These are phyloP conservation scores for Istiophorus platypterus DNA, from an alignment of 2,113 vertebrate genomes.

Conservation along the genomic window DNA sequence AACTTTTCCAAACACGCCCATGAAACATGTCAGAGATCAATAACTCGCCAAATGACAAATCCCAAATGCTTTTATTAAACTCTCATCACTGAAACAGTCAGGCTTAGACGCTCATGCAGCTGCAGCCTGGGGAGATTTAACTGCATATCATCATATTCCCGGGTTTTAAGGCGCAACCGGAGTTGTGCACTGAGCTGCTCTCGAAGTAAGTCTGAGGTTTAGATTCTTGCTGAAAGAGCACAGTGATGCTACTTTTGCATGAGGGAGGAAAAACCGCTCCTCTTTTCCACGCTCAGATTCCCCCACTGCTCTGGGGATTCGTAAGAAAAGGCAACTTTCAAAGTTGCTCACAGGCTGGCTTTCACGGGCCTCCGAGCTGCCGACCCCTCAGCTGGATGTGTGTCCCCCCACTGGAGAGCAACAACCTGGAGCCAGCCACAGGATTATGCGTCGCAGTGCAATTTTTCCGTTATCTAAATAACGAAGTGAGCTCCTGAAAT, in stretches of 20 bases:
- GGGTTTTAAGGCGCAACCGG: background rate
- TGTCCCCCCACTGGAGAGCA: background rate
- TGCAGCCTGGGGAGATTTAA: background rate
- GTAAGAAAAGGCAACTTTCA: conserved; percentile 1
- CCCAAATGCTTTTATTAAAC: background rate
- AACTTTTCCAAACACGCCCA: conserved; percentile 12
- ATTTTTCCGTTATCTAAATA: background rate
- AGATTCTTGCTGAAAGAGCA: background rate
- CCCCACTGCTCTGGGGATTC: background rate
- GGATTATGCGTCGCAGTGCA: background rate
- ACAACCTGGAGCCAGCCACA: background rate
- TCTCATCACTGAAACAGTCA: background rate
- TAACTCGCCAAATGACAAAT: conserved; percentile 15
- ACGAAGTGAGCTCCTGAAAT: background rate
- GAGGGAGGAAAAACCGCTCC: conserved; percentile 4
- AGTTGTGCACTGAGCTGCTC: background rate
- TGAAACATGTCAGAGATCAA: conserved; percentile 23
- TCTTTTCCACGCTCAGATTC: conserved; percentile 19
- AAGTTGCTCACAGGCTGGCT: conserved; percentile 5
- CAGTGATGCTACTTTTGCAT: conserved; percentile 3
- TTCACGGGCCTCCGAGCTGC: background rate
- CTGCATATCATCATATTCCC: background rate
- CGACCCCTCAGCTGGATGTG: background rate
- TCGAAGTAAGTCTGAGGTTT: background rate
- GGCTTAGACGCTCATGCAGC: background rate